Evolutionary conservation across 2,888 invertebrate genomes (phyloP), one percentile per base, ranked within the genome.

Genomic region (Allophyes oxyacanthae): DNA sequence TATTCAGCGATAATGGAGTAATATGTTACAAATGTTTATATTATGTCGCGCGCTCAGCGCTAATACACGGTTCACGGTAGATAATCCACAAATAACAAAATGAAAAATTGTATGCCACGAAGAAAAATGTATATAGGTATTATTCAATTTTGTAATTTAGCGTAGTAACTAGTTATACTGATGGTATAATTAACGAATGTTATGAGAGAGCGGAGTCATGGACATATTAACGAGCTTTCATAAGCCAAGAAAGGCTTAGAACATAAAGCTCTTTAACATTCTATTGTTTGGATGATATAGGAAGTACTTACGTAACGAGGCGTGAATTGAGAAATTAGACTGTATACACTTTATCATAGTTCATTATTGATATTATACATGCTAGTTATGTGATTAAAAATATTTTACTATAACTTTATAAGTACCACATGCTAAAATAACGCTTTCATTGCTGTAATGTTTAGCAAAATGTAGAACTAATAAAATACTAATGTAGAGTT

Each of bases 21-120:
- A 85, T 84, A 82, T 82, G 83, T 84, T 85, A 86, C 83, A 86
- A 86, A 80, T 87, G 87, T 90, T 89, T 88, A 83, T 83, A 83
- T 83, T 84, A 83, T 83, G 81, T 83, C 82, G 79, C 77, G 78
- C 76, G 84, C 84, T 81, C 68, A 81, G 79, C 71, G 82, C 80
- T 85, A 85, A 86, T 80, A 79, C 81, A 77, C 74, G 75, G 79
- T 85, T 86, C 82, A 86, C 79, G 82, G 75, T 80, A 72, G 71
- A 79, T 84, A 82, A 83, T 82, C 68, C 56, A 71, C 71, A 71
- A 64, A 69, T 63, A 64, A 65, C 65, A 53, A 32, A 72, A 64
- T 53, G 50, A 67, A 76, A 70, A 62, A 66, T 57, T 62, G 36
- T 58, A 49, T 37, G 48, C 15, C n/a, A 45, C 51, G 28, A 52